Evolutionary conservation across 2,888 invertebrate species (phyloP), one percentile per base, ranked within the genome.

Genomic region (Frankliniella fusca): DNA sequence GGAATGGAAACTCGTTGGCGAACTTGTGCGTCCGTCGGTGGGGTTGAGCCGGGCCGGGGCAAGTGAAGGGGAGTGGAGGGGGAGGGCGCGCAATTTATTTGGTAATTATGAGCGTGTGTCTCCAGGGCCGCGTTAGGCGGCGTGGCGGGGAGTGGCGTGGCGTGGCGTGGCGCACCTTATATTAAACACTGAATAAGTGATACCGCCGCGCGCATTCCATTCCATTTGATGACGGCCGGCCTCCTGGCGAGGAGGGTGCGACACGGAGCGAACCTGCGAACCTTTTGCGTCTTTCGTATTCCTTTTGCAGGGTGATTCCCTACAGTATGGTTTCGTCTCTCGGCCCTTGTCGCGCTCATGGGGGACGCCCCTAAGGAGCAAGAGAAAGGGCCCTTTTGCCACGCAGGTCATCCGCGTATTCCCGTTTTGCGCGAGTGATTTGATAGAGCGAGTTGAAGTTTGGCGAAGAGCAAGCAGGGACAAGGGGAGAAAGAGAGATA

Each of bases 21-120:
- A 76, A 76, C 70, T 76, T 76, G 70, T 23, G 18, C 54, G 70
- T 27, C 27, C 70, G 38, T 76, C 70, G 23, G 27, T 76, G 70
- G 23, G n/a, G 70, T 76, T 23, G 70, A 38, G 23, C 27, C 54
- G 50, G 50, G 9, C 50, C 50, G n/a, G n/a, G n/a, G 61, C 20
- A 61, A 15, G 61, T 11, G 10, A 27, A 76, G 12, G 70, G 12
- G 70, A 27, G 70, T 23, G 70, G 70, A 61, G 61, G 18, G 61
- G 61, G 54, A 18, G 54, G 54, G 83, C 83, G 83, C 84, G 84
- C 84, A 85, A 85, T 85, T 85, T 85, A 85, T 85, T 85, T 85
- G 83, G 85, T 85, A 85, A 85, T 85, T 85, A 85, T 84, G 84
- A 83, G 82, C 83, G 84, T 85, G 85, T 84, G 84, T 84, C 85